phyloP scores from a whole-genome alignment of 2,113 vertebrate species.

The Heterotilapia buettikoferi region DNA sequence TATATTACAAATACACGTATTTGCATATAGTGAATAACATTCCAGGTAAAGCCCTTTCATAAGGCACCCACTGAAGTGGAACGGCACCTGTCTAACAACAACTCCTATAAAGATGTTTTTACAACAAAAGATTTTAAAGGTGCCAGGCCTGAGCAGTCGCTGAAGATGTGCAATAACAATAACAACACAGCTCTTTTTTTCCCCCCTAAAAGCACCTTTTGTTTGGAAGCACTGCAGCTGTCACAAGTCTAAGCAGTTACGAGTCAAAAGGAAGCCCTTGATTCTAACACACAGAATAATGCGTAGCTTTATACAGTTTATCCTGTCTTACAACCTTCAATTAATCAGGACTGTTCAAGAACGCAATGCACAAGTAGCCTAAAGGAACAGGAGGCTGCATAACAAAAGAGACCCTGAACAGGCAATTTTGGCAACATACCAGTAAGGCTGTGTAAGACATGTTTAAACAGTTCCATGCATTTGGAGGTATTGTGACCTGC shows the following conservation, averaged over 20 bases:
- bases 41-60: not conserved
- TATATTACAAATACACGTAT: not conserved
- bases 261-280: not conserved
- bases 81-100: not conserved
- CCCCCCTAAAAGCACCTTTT: not conserved
- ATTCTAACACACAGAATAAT: not conserved
- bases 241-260: not conserved
- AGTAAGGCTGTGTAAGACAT: not conserved
- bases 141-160: not conserved
- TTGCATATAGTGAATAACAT: not conserved
- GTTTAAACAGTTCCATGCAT: not conserved
- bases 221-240: not conserved
- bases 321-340: slow-evolving; percentile 55
- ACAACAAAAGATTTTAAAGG: not conserved
- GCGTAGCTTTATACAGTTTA: not conserved
- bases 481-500: not conserved
- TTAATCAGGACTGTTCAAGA: slow-evolving; percentile 24
- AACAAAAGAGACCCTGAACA: not conserved
- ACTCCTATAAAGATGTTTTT: not conserved
- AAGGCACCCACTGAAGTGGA: not conserved
- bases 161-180: not conserved
- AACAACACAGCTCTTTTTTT: not conserved
- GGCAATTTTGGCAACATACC: not conserved
- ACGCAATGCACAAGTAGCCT: not conserved
- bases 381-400: not conserved